Conservation (phyloP, 2,888 invertebrate species). For the Orthonevra nobilis region DNA sequence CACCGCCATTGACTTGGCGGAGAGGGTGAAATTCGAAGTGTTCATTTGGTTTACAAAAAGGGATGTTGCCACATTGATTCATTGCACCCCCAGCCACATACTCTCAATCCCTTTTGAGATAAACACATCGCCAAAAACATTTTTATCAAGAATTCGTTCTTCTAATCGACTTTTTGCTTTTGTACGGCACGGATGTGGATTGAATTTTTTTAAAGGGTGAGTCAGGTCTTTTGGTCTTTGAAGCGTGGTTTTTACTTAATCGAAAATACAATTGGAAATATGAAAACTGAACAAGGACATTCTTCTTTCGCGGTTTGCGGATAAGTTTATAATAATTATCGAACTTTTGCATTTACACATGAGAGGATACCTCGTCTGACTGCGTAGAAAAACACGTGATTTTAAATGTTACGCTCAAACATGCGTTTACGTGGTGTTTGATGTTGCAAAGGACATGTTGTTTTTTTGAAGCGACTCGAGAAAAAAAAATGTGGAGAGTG, state of each 20-base stretch:
- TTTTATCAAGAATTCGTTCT: conserved; percentile 54
- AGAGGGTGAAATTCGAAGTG: conserved; percentile 43
- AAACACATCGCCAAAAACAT: conserved; percentile 57
- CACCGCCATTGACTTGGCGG: too few relatives aligned
- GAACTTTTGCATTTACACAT: conserved; percentile 39
- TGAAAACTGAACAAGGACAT: conserved; percentile 33
- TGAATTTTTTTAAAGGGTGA: neutral
- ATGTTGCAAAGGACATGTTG: conserved; percentile 16
- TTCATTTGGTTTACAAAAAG: conserved; percentile 49
- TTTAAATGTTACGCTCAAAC: conserved; percentile 3
- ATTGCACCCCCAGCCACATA: conserved; percentile 6
- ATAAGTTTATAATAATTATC: conserved; percentile 7
- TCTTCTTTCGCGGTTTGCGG: neutral
- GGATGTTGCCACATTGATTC: conserved; percentile 55
- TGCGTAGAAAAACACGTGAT: conserved; percentile 56
- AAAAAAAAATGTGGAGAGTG: too few relatives aligned
- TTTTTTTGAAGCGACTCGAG: too few relatives aligned
- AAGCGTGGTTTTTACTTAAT: neutral
- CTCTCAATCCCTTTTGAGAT: conserved; percentile 31
- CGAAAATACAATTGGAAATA: neutral
- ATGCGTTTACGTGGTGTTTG: conserved; percentile 20
- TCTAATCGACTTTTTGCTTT: conserved; percentile 47
- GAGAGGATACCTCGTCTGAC: conserved; percentile 46
- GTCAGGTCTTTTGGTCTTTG: conserved; percentile 9
- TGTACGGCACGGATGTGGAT: neutral